Evolutionary conservation across 2,797 vertebrate species (phyloP).

Genomic region (Periophthalmus magnuspinnatus): DNA sequence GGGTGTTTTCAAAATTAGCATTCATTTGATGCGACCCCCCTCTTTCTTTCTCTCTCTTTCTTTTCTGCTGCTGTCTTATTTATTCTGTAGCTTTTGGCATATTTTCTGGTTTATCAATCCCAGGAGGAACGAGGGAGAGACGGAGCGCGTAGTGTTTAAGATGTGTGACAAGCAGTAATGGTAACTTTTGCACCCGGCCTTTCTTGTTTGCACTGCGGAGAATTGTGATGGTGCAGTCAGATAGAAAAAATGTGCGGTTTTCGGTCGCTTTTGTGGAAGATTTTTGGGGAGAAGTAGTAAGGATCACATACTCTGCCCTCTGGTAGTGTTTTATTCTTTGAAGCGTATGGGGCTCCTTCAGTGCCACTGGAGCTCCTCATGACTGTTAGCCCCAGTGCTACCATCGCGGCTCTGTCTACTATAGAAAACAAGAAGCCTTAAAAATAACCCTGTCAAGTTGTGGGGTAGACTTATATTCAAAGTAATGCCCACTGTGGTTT

Average conservation of each 20-base stretch:
- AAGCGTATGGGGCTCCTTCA: slow-evolving; percentile 7
- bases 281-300: slow-evolving; percentile 1
- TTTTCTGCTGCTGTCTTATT: slow-evolving; percentile 74
- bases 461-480: background rate
- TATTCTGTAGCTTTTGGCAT: slow-evolving; percentile 93
- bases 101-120: slow-evolving; percentile 81
- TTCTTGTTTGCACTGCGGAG: slow-evolving; percentile 56
- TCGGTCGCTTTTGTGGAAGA: slow-evolving; percentile 2
- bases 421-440: background rate
- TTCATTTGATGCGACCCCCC: slow-evolving; percentile 88
- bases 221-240: slow-evolving; percentile 9
- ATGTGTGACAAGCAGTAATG: slow-evolving; percentile 87
- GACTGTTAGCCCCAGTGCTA: slow-evolving; percentile 7
- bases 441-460: slow-evolving; percentile 6
- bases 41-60: background rate
- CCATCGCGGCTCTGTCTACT: background rate
- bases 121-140: slow-evolving; percentile 74
- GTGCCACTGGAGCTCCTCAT: slow-evolving; percentile 7
- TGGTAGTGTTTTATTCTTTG: slow-evolving; percentile 10
- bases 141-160: slow-evolving; percentile 84
- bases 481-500: background rate
- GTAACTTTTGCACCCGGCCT: slow-evolving; percentile 87
- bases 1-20: slow-evolving; percentile 84
- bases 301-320: slow-evolving; percentile 20
- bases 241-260: slow-evolving; percentile 7